Evolutionary conservation across 2,797 vertebrate genomes (phyloP).

Genomic region (Nothura maculosa): DNA sequence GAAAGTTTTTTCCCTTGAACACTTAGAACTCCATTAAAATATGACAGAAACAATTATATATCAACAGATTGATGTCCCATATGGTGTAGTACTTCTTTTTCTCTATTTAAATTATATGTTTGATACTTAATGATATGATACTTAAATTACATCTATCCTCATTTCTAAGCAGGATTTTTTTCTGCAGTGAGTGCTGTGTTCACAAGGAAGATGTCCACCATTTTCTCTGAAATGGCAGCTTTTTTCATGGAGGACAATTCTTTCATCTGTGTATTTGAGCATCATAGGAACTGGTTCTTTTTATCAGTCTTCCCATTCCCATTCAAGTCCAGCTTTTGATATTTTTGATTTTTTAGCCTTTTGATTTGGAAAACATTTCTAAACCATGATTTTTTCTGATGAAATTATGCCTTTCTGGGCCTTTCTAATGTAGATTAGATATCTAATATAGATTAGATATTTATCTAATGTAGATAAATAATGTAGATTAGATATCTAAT

Average conservation of each 20-base stretch:
- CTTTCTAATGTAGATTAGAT: background rate
- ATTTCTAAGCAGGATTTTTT: background rate
- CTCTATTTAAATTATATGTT: conserved; percentile 24
- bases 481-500: no score
- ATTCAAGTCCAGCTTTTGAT: background rate
- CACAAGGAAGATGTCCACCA: conserved; percentile 11
- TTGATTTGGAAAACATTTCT: background rate
- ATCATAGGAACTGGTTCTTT: background rate
- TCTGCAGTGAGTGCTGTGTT: background rate
- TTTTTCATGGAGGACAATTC: background rate
- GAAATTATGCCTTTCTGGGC: background rate
- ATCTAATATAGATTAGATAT: background rate
- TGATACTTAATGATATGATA: no score
- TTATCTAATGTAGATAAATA: no score
- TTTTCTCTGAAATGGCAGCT: background rate
- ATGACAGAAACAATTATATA: conserved; percentile 26
- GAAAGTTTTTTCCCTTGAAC: background rate
- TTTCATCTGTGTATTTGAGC: background rate
- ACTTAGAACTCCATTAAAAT: conserved; percentile 29
- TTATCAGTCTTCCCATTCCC: background rate
- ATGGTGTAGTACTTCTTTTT: conserved; percentile 39
- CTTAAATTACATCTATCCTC: background rate
- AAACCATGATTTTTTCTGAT: background rate
- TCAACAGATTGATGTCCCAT: conserved; percentile 33
- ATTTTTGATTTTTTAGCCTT: no score